A percentile compares a stretch with the other conserved stretches of the same genome.
Conservation (phyloP, 92 coral and sea anemone species). For the Galaxea fascicularis region DNA sequence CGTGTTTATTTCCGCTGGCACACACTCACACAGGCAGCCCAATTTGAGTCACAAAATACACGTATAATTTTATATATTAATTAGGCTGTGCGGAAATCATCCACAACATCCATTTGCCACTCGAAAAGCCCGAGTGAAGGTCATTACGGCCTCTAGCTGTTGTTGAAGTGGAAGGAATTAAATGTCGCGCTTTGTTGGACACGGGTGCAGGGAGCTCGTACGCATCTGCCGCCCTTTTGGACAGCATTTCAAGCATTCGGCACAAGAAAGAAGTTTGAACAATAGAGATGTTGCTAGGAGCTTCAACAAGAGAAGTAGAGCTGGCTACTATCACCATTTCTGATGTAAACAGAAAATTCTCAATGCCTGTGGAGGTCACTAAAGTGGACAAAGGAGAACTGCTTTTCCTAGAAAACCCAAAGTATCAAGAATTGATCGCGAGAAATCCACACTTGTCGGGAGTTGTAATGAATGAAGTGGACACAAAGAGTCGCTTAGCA, state of each 20-base stretch:
- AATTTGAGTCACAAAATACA: no score
- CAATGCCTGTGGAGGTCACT: slow-evolving; percentile 22
- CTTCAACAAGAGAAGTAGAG: slow-evolving; percentile 44
- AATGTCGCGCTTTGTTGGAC: no score
- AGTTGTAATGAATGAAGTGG: slow-evolving; percentile 21
- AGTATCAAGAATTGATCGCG: slow-evolving; percentile 35
- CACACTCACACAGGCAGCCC: no score
- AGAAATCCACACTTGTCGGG: slow-evolving; percentile 32
- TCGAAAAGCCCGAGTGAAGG: no score
- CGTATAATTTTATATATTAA: no score
- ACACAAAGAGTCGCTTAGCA: slow-evolving; percentile 35
- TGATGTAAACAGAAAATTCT: slow-evolving; percentile 14
- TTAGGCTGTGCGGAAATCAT: no score
- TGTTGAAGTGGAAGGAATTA: no score
- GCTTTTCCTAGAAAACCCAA: slow-evolving; percentile 27
- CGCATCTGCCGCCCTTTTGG: slow-evolving; percentile 23
- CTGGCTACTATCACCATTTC: slow-evolving; percentile 19
- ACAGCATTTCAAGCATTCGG: slow-evolving; percentile 8
- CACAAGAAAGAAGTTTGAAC: slow-evolving; percentile 20
- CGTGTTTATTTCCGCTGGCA: no score
- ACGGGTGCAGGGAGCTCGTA: no score
- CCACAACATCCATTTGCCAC: no score
- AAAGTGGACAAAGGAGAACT: slow-evolving; percentile 11
- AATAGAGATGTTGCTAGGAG: slow-evolving; percentile 56
- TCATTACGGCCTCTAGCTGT: no score